phyloP scores from a whole-genome alignment of 2,113 vertebrate genomes.

The Diadophis punctatus region DNA sequence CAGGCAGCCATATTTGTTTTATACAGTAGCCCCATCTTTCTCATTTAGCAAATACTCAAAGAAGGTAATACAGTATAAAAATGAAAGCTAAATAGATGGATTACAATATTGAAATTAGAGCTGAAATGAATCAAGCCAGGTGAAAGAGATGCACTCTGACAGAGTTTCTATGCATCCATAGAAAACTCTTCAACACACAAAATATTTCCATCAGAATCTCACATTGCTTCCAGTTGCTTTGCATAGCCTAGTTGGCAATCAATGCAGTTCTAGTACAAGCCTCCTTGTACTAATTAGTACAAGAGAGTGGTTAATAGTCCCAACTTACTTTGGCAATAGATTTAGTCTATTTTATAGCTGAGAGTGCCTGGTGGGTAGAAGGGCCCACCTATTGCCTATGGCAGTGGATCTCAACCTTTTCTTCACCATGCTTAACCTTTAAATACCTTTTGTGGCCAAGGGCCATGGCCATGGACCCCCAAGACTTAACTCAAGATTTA shows the following conservation, averaged over 20 bases:
- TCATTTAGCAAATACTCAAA: neutral
- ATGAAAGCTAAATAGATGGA: neutral
- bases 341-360: neutral
- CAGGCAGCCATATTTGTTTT: neutral
- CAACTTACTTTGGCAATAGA: neutral
- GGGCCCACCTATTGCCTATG: too few species aligned
- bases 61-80: neutral
- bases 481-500: neutral
- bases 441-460: neutral
- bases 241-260: neutral
- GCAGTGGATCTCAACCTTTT: neutral
- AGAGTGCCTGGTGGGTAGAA: neutral
- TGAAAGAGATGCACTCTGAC: neutral
- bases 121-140: neutral
- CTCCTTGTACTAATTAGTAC: neutral
- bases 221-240: neutral
- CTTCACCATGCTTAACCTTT: neutral
- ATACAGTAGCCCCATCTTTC: neutral
- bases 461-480: neutral
- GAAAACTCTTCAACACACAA: neutral
- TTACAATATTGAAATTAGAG: neutral
- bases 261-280: neutral
- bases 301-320: neutral
- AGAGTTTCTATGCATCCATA: neutral
- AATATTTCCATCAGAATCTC: neutral